These are phyloP conservation scores for Homarus americanus DNA, from an alignment of 1,140 invertebrate genomes.

Conservation along the genomic window DNA sequence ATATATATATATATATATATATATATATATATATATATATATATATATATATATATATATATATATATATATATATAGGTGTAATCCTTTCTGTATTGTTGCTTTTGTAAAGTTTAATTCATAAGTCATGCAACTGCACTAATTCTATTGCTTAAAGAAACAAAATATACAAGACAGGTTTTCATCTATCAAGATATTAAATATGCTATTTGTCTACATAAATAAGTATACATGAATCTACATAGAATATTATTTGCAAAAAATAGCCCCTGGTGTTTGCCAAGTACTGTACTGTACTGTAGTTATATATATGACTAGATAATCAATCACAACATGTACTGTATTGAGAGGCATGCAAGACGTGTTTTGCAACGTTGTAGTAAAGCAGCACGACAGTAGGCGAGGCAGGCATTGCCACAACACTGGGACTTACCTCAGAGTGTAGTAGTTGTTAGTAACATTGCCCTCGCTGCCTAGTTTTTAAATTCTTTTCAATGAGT, in stretches of 20 bases:
- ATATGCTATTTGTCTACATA: neutral
- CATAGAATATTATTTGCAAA: neutral
- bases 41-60: too few species aligned
- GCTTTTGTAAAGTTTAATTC: neutral
- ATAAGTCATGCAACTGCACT: conserved; percentile 4
- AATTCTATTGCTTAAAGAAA: conserved; percentile 14
- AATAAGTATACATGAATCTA: neutral
- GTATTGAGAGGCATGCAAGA: conserved; percentile 53
- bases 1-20: too few species aligned
- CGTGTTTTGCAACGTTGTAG: conserved; percentile 57
- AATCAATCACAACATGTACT: conserved; percentile 37
- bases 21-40: too few species aligned
- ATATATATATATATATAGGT: neutral
- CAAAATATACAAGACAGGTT: conserved; percentile 3
- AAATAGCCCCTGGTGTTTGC: neutral
- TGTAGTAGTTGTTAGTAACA: conserved; percentile 44
- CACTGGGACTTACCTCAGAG: conserved; percentile 67
- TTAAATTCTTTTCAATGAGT: conserved; percentile 10
- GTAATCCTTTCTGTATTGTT: neutral
- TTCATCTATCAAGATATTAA: neutral
- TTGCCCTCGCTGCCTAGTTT: conserved; percentile 36
- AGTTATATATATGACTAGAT: neutral
- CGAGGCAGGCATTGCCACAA: conserved; percentile 71
- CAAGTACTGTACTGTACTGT: neutral
- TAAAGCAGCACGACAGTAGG: conserved; percentile 59